A percentile compares a stretch with the other conserved stretches of the same genome.
phyloP scores from a whole-genome alignment of 1,140 invertebrate genomes.

The Drepana arcuata region DNA sequence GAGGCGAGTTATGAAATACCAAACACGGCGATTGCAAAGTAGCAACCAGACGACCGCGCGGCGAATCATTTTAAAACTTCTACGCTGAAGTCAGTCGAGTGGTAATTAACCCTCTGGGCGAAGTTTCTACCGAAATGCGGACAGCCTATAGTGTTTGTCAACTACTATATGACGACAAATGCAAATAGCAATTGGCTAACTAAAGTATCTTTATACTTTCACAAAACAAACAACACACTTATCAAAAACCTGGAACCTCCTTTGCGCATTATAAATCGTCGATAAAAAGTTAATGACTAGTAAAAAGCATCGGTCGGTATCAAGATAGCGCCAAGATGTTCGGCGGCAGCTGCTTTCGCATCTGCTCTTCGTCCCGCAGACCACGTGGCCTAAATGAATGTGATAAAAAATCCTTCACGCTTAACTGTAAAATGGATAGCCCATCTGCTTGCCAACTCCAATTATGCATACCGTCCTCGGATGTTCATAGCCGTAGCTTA shows the following conservation, averaged over 20 bases:
- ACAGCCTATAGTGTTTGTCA: constrained; percentile 25
- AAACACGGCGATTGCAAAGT: constrained; percentile 35
- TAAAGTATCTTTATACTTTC: no score
- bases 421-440: constrained; percentile 26
- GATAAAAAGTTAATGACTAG: no score
- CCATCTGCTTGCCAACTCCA: constrained; percentile 29
- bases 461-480: no score
- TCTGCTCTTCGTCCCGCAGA: constrained; percentile 37
- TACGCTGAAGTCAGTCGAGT: constrained; percentile 10
- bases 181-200: no score
- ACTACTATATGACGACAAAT: no score
- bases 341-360: constrained; percentile 48
- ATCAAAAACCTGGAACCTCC: no score
- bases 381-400: constrained; percentile 24
- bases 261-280: no score
- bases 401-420: constrained; percentile 26
- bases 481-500: no score
- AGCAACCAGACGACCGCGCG: constrained; percentile 5
- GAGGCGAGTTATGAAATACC: constrained; percentile 26
- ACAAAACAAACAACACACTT: no score
- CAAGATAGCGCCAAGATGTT: no score
- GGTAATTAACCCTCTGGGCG: constrained; percentile 29
- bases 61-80: constrained; percentile 39
- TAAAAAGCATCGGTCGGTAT: no score
- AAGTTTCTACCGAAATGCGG: no score